A percentile compares a stretch with the other conserved stretches of the same genome.
phyloP scores from a whole-genome alignment of 1,140 invertebrate species.

The Oscheius sp. region DNA sequence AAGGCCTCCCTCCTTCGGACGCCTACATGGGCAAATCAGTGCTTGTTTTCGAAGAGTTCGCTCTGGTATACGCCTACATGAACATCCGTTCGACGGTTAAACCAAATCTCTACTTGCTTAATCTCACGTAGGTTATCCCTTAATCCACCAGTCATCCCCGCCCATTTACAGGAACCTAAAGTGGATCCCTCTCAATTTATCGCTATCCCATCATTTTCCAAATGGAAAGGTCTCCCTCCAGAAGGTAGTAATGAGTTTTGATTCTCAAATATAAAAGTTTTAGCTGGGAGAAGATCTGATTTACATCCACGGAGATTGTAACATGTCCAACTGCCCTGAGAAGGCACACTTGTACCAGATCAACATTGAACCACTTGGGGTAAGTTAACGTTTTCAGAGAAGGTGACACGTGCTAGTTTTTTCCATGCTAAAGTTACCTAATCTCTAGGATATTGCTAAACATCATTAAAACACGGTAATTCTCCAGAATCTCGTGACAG shows the following conservation, averaged over 20 bases:
- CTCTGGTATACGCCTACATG: slow-evolving; percentile 6
- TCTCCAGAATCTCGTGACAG: neutral
- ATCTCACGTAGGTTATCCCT: slow-evolving; percentile 6
- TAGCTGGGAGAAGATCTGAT: neutral
- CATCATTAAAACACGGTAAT: too few relatives aligned
- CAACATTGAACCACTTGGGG: slow-evolving; percentile 5
- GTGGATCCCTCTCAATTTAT: neutral
- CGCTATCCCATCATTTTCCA: slow-evolving; percentile 8
- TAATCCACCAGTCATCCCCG: neutral
- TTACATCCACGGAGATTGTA: slow-evolving; percentile 7
- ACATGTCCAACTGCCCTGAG: neutral
- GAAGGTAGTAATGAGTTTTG: neutral
- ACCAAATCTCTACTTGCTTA: slow-evolving; percentile 7
- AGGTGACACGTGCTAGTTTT: too few relatives aligned
- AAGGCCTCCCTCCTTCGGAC: neutral
- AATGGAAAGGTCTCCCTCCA: slow-evolving; percentile 8
- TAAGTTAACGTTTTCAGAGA: neutral
- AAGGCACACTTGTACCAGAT: slow-evolving; percentile 11
- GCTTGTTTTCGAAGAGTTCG: neutral
- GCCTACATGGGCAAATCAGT: neutral
- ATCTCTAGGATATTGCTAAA: too few relatives aligned
- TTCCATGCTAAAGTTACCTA: too few relatives aligned
- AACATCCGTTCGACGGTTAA: slow-evolving; percentile 12
- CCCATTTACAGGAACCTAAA: neutral
- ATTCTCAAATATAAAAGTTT: neutral